Evolutionary conservation across 2,888 invertebrate genomes (phyloP).

Genomic region (Plemyria rubiginata): DNA sequence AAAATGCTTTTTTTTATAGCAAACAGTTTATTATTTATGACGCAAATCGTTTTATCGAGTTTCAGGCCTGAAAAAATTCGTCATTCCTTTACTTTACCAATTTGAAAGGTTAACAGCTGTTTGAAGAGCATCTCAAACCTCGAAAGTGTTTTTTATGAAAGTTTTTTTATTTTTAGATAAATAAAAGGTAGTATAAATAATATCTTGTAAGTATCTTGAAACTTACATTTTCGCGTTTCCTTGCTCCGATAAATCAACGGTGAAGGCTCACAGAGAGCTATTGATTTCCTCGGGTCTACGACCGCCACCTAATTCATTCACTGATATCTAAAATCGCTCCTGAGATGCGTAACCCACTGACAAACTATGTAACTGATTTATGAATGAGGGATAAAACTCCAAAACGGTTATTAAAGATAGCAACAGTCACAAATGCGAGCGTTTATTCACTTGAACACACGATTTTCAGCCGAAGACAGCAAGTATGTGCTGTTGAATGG

Average conservation of each 20-base stretch:
- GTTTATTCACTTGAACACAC: slow-evolving; percentile 47
- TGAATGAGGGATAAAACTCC: slow-evolving; percentile 73
- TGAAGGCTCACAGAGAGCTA: slow-evolving; percentile 30
- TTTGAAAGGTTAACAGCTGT: background rate
- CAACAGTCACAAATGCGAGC: slow-evolving; percentile 62
- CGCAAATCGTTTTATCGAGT: too few relatives aligned
- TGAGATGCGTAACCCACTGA: slow-evolving; percentile 59
- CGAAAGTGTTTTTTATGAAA: background rate
- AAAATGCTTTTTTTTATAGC: too few relatives aligned
- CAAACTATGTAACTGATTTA: slow-evolving; percentile 69
- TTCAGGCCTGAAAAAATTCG: too few relatives aligned
- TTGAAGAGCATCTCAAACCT: background rate
- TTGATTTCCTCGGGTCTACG: slow-evolving; percentile 41
- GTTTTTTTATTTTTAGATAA: background rate
- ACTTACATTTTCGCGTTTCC: slow-evolving; percentile 41
- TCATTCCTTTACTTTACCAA: too few relatives aligned
- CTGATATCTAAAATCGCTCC: slow-evolving; percentile 45
- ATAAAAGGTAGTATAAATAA: too few relatives aligned
- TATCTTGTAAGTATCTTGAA: too few relatives aligned
- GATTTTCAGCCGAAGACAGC: slow-evolving; percentile 46
- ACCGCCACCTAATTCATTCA: slow-evolving; percentile 50
- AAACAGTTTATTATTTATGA: too few relatives aligned
- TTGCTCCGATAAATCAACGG: slow-evolving; percentile 20
- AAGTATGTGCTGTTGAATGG: slow-evolving; percentile 61
- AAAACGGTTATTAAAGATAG: slow-evolving; percentile 65